Conservation (phyloP, 2,888 invertebrate genomes). For the Sturmia bella region DNA sequence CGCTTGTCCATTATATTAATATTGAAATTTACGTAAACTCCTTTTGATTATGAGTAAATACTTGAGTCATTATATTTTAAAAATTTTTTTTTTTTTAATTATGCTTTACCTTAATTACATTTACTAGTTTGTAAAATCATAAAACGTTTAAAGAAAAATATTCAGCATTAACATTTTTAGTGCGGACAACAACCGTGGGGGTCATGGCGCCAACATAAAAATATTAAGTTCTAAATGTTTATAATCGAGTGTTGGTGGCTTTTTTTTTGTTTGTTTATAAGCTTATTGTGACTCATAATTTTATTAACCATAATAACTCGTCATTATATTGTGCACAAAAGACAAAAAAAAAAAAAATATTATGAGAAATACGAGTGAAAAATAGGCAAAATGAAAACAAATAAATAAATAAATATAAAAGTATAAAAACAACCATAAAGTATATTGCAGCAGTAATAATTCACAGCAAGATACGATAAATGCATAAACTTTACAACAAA, state of each 20-base stretch:
- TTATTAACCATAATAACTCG: slow-evolving; percentile 65
- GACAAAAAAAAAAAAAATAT: slow-evolving; percentile 49
- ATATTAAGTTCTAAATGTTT: slow-evolving; percentile 25
- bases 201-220: slow-evolving; percentile 70
- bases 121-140: slow-evolving; percentile 3
- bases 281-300: slow-evolving; percentile 69
- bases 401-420: slow-evolving; percentile 31
- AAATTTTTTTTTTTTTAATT: too few relatives aligned
- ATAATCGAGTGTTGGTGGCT: slow-evolving; percentile 3
- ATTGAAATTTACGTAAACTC: too few relatives aligned
- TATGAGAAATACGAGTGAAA: slow-evolving; percentile 46
- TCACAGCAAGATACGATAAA: slow-evolving; percentile 70
- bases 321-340: slow-evolving; percentile 20
- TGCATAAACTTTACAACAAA: slow-evolving; percentile 43
- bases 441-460: slow-evolving; percentile 69
- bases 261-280: slow-evolving; percentile 59
- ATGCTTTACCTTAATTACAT: too few relatives aligned
- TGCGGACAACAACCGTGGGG: slow-evolving; percentile 59
- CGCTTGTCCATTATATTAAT: too few relatives aligned
- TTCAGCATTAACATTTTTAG: slow-evolving; percentile 49
- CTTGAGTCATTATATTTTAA: background rate
- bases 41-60: too few relatives aligned
- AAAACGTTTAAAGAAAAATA: slow-evolving; percentile 39
- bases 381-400: slow-evolving; percentile 53
- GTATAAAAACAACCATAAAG: slow-evolving; percentile 61